Base-by-base conservation (phyloP, 37 sponge, comb jelly and placozoan genomes). In the Aplysina aerophoba region DNA sequence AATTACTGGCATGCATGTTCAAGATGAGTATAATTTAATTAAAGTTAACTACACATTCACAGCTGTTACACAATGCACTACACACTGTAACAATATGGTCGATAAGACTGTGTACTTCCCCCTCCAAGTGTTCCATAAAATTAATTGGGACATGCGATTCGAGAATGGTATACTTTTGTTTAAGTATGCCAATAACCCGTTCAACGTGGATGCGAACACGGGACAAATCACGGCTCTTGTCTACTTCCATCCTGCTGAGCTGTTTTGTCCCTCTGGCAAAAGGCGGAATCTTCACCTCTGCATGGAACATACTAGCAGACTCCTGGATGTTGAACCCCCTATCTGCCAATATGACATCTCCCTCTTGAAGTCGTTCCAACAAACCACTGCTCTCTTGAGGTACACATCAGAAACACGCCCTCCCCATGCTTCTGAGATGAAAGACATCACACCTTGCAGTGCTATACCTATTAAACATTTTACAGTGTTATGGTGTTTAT, bases 371-470 rank as follows among this genome's bases (percentile, higher is more conserved):
- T 37, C 8, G 22, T 14, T 14, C 25, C 13, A 56, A 58, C 19
- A 58, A 58, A 15, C 59, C 59, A 58, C 73, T 62, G n/a, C n/a
- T n/a, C n/a, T n/a, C n/a, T n/a, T n/a, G n/a, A n/a, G n/a, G n/a
- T n/a, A n/a, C n/a, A 82, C 84, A 66, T 89, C 89, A 56, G 84
- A 83, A 57, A 86, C 85, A 37, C 87, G 50, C 12, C 87, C 91
- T 33, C 91, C 91, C 8, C 41, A 81, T 84, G 81, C 80, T 28
- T 27, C 21, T 38, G 87, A 86, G 57, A 90, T 28, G 56, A 71
- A 86, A 5, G 91, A 85, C 21, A 90, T 85, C 21, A 80, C 85
- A 1, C 87, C 91, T 40, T 90, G 91, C 50, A 87, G 87, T n/a
- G 87, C 85, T 19, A 85, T 85, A 0, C 86, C 83, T 35, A 90